Evolutionary conservation across 2,113 vertebrate species (phyloP).

Genomic region (Saccopteryx leptura): DNA sequence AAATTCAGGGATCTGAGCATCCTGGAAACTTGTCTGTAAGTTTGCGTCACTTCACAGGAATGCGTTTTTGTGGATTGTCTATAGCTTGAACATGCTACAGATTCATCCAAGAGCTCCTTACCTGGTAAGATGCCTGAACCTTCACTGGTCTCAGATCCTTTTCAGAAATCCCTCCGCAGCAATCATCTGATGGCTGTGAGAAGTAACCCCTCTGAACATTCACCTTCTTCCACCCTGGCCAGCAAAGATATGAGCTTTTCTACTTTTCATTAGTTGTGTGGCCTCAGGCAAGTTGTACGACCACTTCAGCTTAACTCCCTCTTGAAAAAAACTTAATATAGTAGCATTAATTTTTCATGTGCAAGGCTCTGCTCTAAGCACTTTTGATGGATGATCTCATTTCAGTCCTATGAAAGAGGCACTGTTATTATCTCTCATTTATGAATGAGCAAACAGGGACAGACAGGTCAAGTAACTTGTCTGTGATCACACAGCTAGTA

Average conservation of each 20-base stretch:
- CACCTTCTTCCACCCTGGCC: not conserved
- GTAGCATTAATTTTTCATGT: slow-evolving; percentile 19
- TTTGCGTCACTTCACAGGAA: not conserved
- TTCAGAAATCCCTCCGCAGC: not conserved
- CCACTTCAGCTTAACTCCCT: not conserved
- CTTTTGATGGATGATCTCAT: not conserved
- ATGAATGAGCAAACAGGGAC: not conserved
- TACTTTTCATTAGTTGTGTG: not conserved
- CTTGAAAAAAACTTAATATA: slow-evolving; percentile 7
- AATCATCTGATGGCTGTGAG: not conserved
- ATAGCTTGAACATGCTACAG: not conserved
- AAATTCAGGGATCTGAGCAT: not conserved
- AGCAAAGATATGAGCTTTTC: not conserved
- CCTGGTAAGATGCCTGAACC: not conserved
- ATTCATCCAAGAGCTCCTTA: not conserved
- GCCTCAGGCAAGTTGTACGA: not conserved
- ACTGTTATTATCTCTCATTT: not conserved
- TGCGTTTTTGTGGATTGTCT: not conserved
- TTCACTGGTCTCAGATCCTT: not conserved
- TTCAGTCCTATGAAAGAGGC: not conserved
- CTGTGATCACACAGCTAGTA: not conserved
- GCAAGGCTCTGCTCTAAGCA: not conserved
- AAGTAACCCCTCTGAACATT: rapidly evolving
- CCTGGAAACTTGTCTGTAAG: not conserved
- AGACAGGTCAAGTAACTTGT: not conserved